Percentiles rank a stretch among this genome's conserved stretches.
Evolutionary conservation across 2,797 vertebrate genomes (phyloP).

Genomic region (Sarcophilus harrisii): DNA sequence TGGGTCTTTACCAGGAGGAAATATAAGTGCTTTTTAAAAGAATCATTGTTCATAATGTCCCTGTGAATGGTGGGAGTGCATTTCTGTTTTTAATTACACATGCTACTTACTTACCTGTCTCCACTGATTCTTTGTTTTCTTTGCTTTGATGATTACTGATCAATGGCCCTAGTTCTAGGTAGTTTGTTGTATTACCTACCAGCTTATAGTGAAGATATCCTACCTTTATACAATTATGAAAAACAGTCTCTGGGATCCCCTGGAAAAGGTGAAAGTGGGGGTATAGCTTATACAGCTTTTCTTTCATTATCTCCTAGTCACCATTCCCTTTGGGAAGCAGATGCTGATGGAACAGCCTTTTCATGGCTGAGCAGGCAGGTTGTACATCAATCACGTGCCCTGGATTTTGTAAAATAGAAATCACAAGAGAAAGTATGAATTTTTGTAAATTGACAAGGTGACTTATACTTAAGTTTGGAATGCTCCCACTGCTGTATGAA

Average conservation of each 20-base stretch:
- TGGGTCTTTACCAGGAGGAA: not conserved
- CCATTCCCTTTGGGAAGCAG: not conserved
- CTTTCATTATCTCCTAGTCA: not conserved
- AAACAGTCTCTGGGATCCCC: not conserved
- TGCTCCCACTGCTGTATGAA: conserved; percentile 66
- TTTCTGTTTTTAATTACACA: not conserved
- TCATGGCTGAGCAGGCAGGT: not conserved
- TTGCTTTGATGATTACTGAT: not conserved
- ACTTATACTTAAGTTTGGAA: conserved; percentile 47
- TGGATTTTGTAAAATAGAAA: conserved; percentile 49
- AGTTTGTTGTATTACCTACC: not conserved
- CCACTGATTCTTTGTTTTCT: not conserved
- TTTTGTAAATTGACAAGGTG: conserved; percentile 57
- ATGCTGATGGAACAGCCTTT: not conserved
- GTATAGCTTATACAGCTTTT: not conserved
- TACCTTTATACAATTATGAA: not conserved
- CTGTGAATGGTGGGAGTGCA: not conserved
- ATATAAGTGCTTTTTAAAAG: not conserved
- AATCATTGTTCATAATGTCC: not conserved
- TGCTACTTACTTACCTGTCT: not conserved
- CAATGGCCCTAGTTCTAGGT: not conserved
- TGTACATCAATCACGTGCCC: not conserved
- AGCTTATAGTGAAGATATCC: not conserved
- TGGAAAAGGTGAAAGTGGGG: not conserved
- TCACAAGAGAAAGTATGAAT: conserved; percentile 55